Base-by-base conservation (phyloP, 2,888 invertebrate species). In the Orthonevra nobilis region DNA sequence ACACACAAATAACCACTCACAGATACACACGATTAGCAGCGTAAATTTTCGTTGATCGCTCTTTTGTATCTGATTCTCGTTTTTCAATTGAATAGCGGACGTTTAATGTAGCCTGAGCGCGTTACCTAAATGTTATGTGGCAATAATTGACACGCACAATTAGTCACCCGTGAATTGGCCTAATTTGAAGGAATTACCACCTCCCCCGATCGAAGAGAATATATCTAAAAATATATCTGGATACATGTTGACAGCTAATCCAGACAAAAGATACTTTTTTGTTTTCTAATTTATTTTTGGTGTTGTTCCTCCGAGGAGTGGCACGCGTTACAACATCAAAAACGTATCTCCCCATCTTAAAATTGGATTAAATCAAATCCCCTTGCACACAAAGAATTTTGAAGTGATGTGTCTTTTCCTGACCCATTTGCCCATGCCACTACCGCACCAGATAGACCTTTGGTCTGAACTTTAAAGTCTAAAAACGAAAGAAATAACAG, bases 61-160 rank as follows among this genome's bases (percentile, higher is more conserved):
- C 32, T 26, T 10, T 40, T 1, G 42, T 42, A 19, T 6, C 30
- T 9, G n/a, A 1, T 20, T 10, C 9, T n/a, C 9, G 1, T 9
- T 15, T 40, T 17, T 1, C 17, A 28, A 6, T 7, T 2, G 9
- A 15, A 7, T 26, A 14, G 10, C 2, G 6, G 20, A 7, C 7
- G 7, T 26, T 44, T 5, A 26, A 7, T 26, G 26, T 28, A 28
- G 26, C 15, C 9, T 2, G 17, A n/a, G 20, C 26, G 6, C 26
- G 12, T 23, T 20, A 3, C 32, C 28, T 26, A 61, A 28, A 20
- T 12, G 12, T 15, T 12, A 30, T 17, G 17, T 28, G 36, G 15
- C n/a, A 30, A 30, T 20, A 23, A 50, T 63, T 75, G 28, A 61
- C 60, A 79, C 73, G 73, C 73, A 63, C 61, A 79, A 79, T 79